Evolutionary conservation across 2,888 invertebrate genomes (phyloP), one percentile per base, ranked within the genome.

Genomic region (Eudemis profundana): DNA sequence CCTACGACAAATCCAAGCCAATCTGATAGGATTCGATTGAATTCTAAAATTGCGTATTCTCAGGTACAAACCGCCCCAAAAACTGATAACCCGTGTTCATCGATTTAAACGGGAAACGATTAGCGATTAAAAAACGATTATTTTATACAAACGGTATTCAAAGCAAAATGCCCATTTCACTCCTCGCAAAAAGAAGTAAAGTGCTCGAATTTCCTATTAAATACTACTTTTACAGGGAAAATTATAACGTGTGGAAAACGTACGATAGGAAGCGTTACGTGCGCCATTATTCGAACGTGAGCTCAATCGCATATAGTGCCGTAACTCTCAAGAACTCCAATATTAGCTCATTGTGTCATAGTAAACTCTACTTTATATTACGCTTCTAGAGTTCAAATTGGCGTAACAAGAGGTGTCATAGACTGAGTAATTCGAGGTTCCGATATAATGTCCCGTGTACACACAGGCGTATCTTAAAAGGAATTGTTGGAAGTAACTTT

Each of bases 221-320:
- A 17, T 40, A 27, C 17, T 15, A 15, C 42, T 12, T 54, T 27
- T 46, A 5, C 42, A 17, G 27, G 15, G 15, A 42, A 27, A 54
- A 54, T 54, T 54, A 54, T 54, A 17, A 54, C 54, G 54, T 54
- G 54, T 42, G 54, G 42, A 54, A 49, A 50, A 40, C 19, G 60
- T 19, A 7, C 49, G 17, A 40, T 60, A 40, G 50, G 38, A 50
- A 19, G 17, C 29, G 38, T 60, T 50, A 60, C 60, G 60, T 50
- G 50, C 40, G 12, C 54, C 54, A 42, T 50, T 60, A 60, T 60
- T 50, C 42, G 40, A 40, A 40, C 40, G 49, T 60, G 60, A 40
- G 49, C 60, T 40, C 40, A 40, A 60, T 60, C 27, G 49, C 27
- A 53, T 53, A 40, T 12, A n/a, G 15, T 14, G 15, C 14, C 29